Evolutionary conservation across 2,113 vertebrate genomes (phyloP).

Genomic region (Caranx ignobilis): DNA sequence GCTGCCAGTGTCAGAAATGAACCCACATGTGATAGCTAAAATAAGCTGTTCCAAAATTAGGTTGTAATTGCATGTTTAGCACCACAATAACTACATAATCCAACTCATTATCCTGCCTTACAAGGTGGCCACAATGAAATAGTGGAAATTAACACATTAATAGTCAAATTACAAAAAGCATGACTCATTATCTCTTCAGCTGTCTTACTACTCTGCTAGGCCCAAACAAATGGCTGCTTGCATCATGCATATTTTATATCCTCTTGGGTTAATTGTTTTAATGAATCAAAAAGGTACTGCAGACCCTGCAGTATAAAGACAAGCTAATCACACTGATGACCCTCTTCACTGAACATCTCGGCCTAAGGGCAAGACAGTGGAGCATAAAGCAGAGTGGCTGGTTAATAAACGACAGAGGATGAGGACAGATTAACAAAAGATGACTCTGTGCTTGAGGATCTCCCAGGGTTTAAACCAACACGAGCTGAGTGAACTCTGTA

Average conservation of each 20-base stretch:
- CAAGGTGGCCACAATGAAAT: conserved; percentile 8
- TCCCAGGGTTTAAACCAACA: conserved; percentile 52
- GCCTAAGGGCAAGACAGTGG: neutral
- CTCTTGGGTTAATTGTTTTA: neutral
- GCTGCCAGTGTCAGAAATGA: conserved; percentile 63
- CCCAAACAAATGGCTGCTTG: neutral
- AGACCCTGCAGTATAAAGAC: conserved; percentile 8
- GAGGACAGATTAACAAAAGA: conserved; percentile 63
- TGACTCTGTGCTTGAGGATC: conserved; percentile 52
- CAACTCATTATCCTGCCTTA: conserved; percentile 7
- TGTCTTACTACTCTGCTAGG: neutral
- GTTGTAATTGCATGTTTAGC: conserved; percentile 48
- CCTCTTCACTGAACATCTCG: neutral
- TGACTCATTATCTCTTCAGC: conserved; percentile 23
- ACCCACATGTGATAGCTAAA: conserved; percentile 54
- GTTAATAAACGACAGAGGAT: conserved; percentile 64
- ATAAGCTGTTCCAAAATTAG: conserved; percentile 50
- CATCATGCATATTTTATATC: neutral
- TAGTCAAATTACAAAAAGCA: conserved; percentile 21
- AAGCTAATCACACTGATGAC: conserved; percentile 16
- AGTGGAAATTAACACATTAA: conserved; percentile 31
- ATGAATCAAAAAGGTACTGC: conserved; percentile 1
- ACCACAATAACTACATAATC: conserved; percentile 33
- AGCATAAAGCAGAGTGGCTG: conserved; percentile 12
- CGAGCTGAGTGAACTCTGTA: conserved; percentile 21